Evolutionary conservation across 2,888 invertebrate genomes (phyloP), one percentile per base, ranked within the genome.

Genomic region (Philonicus albiceps): DNA sequence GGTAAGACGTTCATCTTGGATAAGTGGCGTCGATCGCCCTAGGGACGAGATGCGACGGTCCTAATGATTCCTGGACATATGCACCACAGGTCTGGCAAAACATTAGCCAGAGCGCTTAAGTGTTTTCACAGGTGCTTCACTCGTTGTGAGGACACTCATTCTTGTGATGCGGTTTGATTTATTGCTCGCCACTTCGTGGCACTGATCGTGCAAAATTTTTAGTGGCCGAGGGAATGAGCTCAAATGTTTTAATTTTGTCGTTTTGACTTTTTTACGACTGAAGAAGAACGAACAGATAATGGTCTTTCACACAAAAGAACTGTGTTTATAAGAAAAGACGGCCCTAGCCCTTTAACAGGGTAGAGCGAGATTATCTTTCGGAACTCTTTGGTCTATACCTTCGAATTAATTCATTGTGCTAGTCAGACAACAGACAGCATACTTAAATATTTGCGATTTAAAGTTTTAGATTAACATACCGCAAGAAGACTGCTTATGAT

Each of bases 111-210:
- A 31, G 31, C 34, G 1, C 34, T n/a, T 8, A 55, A 81, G 49
- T 81, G 55, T 81, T 81, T 81, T 81, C 55, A 55, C 81, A 81
- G 81, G 81, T 81, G 81, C 19, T 81, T n/a, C 27, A 81, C 64
- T 64, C 64, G 64, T 3, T 8, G 64, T 64, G 64, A 64, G 64
- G 64, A 64, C 64, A 64, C 22, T 53, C 6, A 3, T 55, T 49
- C 55, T 81, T 64, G n/a, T n/a, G 13, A 81, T 30, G n/a, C 64
- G 64, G 64, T 37, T 81, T 81, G 81, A 81, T 81, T 81, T 81
- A 81, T 81, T 81, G 13, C 64, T 74, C n/a, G 16, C 19, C 27
- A 64, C 64, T 64, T n/a, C n/a, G n/a, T 64, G 27, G 19, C 11
- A 64, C 27, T 64, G 64, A 64, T 64, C 64, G 64, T 64, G 64